A percentile compares a stretch with the other conserved stretches of the same genome.
Conservation (phyloP, 2,797 vertebrate genomes). For the Acanthiza pusilla region DNA sequence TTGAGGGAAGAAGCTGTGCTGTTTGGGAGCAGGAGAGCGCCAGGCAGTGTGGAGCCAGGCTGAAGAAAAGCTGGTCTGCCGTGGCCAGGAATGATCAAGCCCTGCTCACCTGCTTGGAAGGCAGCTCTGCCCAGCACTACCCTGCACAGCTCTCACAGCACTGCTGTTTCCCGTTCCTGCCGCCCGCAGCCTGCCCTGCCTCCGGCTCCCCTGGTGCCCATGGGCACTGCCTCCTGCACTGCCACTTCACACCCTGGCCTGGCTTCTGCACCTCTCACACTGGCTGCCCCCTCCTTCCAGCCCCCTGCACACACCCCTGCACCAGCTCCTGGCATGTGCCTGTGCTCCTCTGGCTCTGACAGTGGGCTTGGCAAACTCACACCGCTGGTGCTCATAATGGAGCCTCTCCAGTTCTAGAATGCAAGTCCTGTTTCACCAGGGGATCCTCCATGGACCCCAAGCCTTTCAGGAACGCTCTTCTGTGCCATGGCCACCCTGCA, state of each 20-base stretch:
- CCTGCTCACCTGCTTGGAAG: not conserved
- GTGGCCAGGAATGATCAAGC: not conserved
- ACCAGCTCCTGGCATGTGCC: not conserved
- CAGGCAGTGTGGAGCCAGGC: not conserved
- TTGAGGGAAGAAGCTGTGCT: not conserved
- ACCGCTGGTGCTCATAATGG: too few species aligned
- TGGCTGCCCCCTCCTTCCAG: not conserved
- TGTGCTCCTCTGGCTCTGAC: not conserved
- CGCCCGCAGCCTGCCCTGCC: not conserved
- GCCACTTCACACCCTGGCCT: too few species aligned
- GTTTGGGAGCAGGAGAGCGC: not conserved
- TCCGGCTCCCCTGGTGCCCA: not conserved
- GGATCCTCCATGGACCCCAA: not conserved
- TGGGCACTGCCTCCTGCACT: not conserved
- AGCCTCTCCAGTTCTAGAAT: not conserved
- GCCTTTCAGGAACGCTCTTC: not conserved
- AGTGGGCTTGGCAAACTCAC: not conserved
- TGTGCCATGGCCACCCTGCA: not conserved
- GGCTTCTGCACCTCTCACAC: not conserved
- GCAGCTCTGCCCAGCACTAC: not conserved
- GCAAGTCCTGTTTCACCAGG: not conserved
- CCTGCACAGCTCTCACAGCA: not conserved
- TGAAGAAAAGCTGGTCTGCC: not conserved
- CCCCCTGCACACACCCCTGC: not conserved
- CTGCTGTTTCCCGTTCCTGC: not conserved